Conservation (phyloP, 1,140 invertebrate species). For the Brachionus asplanchnoidis region DNA sequence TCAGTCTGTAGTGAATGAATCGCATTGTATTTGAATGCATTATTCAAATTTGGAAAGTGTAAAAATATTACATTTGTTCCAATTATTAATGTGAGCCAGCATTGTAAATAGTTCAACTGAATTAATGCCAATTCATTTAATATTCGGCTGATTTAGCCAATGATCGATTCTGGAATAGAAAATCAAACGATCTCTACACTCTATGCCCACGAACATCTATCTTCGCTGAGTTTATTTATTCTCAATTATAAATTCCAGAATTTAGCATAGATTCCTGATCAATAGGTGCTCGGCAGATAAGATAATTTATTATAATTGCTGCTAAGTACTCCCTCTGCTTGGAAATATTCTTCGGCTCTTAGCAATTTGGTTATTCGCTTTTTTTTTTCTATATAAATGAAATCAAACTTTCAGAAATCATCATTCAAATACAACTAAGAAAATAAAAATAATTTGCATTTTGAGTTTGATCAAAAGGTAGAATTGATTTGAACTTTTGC, state of each 20-base stretch:
- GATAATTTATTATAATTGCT: slow-evolving; percentile 34
- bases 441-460: neutral
- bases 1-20: slow-evolving; percentile 16
- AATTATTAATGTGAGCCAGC: neutral
- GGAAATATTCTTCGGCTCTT: neutral
- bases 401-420: neutral
- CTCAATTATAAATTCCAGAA: neutral
- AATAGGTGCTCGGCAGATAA: slow-evolving; percentile 5
- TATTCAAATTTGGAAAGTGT: neutral
- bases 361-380: neutral
- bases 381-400: slow-evolving; percentile 31
- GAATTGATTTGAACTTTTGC: neutral
- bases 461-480: neutral
- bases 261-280: neutral
- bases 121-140: slow-evolving; percentile 15
- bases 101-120: slow-evolving; percentile 33
- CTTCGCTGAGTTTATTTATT: neutral
- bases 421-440: slow-evolving; percentile 9
- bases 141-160: neutral
- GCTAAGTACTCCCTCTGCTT: neutral
- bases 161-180: neutral
- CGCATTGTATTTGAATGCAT: neutral
- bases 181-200: neutral
- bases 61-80: slow-evolving; percentile 37
- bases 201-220: neutral